phyloP scores from a whole-genome alignment of 2,113 vertebrate genomes.

The Hydrochoerus hydrochaeris region DNA sequence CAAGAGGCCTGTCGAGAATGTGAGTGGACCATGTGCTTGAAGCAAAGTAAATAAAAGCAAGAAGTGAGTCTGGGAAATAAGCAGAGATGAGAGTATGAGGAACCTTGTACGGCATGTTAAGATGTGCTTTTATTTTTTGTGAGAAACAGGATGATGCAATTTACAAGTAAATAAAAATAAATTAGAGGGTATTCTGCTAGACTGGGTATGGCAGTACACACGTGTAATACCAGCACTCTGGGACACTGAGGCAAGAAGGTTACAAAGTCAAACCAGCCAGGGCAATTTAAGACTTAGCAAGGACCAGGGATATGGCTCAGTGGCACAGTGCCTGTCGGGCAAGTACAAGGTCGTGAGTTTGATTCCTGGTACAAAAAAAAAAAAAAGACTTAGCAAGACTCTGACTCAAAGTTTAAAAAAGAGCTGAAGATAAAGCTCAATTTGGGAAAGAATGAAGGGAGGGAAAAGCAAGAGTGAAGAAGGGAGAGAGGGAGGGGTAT shows the following conservation, averaged over 20 bases:
- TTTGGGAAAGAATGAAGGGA: not conserved
- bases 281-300: not conserved
- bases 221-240: not conserved
- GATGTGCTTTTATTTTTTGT: not conserved
- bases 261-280: not conserved
- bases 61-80: not conserved
- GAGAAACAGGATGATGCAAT: not conserved
- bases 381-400: no score
- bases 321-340: no score
- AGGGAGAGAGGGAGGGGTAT: not conserved
- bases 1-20: not conserved
- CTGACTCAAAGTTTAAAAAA: no score
- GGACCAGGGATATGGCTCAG: no score
- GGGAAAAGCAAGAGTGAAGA: not conserved
- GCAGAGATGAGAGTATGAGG: not conserved
- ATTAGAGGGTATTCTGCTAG: not conserved
- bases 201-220: not conserved
- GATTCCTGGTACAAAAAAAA: no score
- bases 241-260: not conserved
- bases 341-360: no score
- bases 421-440: not conserved
- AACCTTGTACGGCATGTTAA: not conserved
- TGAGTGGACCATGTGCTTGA: not conserved
- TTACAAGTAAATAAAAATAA: slow-evolving; percentile 32
- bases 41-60: slow-evolving; percentile 44